Evolutionary conservation across 2,797 vertebrate genomes (phyloP), one percentile per base, ranked within the genome.

Genomic region (Knipowitschia caucasica): DNA sequence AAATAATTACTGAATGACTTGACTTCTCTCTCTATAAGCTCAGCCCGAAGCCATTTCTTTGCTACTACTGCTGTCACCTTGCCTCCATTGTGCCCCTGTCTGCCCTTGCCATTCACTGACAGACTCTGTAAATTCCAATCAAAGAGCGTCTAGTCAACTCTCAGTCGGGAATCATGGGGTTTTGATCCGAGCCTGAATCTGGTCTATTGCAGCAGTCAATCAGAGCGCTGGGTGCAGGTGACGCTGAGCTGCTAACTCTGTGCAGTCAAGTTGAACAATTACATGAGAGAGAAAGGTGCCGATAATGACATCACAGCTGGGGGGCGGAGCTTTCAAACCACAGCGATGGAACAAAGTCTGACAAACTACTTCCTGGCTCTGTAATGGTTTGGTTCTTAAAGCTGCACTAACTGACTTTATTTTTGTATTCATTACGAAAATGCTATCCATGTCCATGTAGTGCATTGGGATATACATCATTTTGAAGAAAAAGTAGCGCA

Each of bases 61-160:
- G 51, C 64, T 53, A 56, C 35, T 0, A 45, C 34, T 42, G 53
- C 51, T 10, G 3, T 49, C 18, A 52, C 49, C 39, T 46, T 30
- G 52, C 63, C 62, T 64, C 56, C 63, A 70, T 79, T 77, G 70
- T 70, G 62, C 46, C 61, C 26, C 15, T 25, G 66, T 56, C 46
- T 58, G 50, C 56, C 67, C 62, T 44, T 61, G 62, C 63, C 61
- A 64, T 34, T 10, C 35, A 15, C 59, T 76, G 71, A 79, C 69
- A 70, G 71, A 73, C 69, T 62, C 53, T 34, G 44, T 33, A 65
- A 34, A 40, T 42, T 52, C 39, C 58, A 77, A 31, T 78, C 75
- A 77, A 77, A 70, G 49, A 67, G 64, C 71, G 69, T 25, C 50
- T 57, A 56, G 73, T 77, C 70, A 64, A 49, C 53, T 73, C 40